These are phyloP conservation scores for Lamprologus speciosus DNA, from an alignment of 2,113 vertebrate species.

Conservation along the genomic window DNA sequence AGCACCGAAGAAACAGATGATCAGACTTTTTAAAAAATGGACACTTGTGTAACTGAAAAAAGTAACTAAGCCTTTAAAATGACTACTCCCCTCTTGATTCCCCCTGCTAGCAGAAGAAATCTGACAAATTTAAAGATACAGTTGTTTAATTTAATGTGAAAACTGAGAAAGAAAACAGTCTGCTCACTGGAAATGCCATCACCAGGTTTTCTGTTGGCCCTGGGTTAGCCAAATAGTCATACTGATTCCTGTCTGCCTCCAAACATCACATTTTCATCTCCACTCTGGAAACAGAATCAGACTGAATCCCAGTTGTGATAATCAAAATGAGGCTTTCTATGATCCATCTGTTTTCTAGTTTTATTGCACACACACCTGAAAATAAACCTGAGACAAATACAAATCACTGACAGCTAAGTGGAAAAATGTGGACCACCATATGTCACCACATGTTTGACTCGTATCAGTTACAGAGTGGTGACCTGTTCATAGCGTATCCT, in stretches of 20 bases:
- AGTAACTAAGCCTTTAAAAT: not conserved
- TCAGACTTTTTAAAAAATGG: not conserved
- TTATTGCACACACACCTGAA: not conserved
- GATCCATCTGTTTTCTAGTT: not conserved
- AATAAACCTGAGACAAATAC: not conserved
- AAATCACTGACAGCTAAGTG: not conserved
- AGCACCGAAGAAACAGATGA: not conserved
- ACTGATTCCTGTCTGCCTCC: not conserved
- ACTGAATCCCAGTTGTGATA: not conserved
- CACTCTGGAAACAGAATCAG: not conserved
- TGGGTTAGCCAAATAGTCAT: not conserved
- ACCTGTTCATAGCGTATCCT: not conserved
- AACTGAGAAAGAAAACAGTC: not conserved
- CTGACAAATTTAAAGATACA: not conserved
- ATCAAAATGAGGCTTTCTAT: not conserved
- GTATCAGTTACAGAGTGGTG: not conserved
- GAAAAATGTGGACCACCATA: not conserved
- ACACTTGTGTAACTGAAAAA: not conserved
- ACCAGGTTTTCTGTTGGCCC: not conserved
- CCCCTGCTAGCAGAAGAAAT: not conserved
- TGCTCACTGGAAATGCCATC: not conserved
- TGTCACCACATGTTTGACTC: not conserved
- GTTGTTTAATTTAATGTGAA: not conserved
- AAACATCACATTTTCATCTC: not conserved
- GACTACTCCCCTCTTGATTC: not conserved